A percentile compares a stretch with the other conserved stretches of the same genome.
phyloP scores from a whole-genome alignment of 2,888 invertebrate species.

The Rotaria sp. region DNA sequence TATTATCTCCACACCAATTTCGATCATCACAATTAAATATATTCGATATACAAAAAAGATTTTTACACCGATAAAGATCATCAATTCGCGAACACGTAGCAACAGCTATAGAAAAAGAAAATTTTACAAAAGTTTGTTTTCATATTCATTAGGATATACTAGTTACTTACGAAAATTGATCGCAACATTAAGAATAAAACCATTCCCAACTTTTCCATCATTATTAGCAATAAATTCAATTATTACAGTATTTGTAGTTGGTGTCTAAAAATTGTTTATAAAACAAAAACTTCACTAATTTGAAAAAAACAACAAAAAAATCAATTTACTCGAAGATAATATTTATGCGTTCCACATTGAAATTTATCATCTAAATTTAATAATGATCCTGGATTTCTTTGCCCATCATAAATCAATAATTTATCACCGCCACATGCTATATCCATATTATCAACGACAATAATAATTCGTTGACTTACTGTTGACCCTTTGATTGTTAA shows the following conservation, averaged over 20 bases:
- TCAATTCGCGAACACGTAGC: background rate
- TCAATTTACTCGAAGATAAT: background rate
- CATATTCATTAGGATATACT: too few species aligned
- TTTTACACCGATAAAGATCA: background rate
- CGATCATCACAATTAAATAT: background rate
- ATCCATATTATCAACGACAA: constrained; percentile 19
- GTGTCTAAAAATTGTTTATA: background rate
- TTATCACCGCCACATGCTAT: background rate
- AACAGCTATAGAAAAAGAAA: background rate
- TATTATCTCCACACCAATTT: constrained; percentile 1
- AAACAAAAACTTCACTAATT: too few species aligned
- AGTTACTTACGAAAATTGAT: background rate
- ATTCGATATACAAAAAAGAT: background rate
- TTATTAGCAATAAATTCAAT: background rate
- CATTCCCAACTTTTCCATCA: background rate
- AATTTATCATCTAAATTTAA: background rate
- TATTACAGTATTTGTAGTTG: background rate
- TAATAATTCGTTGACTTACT: constrained; percentile 3
- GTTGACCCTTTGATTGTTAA: background rate
- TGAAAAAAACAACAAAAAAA: background rate
- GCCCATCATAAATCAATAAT: background rate
- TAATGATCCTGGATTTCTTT: background rate
- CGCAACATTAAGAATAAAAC: background rate
- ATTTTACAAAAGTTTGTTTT: too few species aligned
- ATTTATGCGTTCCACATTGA: background rate